A percentile compares a stretch with the other conserved stretches of the same genome.
Evolutionary conservation across 2,797 vertebrate species (phyloP).

Genomic region (Gila robusta): DNA sequence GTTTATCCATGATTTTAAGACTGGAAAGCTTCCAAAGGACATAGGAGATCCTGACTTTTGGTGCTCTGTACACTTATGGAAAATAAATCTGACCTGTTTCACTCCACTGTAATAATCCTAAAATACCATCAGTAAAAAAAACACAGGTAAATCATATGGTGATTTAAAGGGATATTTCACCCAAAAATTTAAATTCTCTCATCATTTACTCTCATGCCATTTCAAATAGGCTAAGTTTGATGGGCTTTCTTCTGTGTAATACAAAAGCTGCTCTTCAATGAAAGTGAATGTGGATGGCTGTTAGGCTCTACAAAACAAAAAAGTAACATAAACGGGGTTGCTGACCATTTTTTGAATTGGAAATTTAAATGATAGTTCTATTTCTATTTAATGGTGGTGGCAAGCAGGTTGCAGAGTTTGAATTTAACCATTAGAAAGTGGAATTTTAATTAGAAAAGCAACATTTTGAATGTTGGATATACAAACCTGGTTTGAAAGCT

Average conservation of each 20-base stretch:
- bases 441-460: background rate
- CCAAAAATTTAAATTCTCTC: background rate
- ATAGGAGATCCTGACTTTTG: slow-evolving; percentile 27
- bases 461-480: background rate
- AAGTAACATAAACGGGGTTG: no score
- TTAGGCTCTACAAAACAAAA: background rate
- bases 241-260: background rate
- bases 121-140: background rate
- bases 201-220: background rate
- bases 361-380: background rate
- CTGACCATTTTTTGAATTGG: background rate
- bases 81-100: slow-evolving; percentile 12
- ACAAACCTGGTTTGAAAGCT: background rate
- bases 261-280: background rate
- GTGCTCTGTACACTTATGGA: background rate
- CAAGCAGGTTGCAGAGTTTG: background rate
- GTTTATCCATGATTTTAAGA: slow-evolving; percentile 21
- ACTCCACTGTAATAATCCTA: slow-evolving; percentile 3
- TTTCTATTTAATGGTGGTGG: background rate
- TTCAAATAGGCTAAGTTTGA: background rate
- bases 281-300: background rate
- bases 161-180: background rate
- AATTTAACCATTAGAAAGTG: background rate
- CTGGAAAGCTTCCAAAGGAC: slow-evolving; percentile 23
- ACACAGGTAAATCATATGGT: background rate